Conservation (phyloP, 1,140 invertebrate genomes). For the Ceratosolen fusciceps region DNA sequence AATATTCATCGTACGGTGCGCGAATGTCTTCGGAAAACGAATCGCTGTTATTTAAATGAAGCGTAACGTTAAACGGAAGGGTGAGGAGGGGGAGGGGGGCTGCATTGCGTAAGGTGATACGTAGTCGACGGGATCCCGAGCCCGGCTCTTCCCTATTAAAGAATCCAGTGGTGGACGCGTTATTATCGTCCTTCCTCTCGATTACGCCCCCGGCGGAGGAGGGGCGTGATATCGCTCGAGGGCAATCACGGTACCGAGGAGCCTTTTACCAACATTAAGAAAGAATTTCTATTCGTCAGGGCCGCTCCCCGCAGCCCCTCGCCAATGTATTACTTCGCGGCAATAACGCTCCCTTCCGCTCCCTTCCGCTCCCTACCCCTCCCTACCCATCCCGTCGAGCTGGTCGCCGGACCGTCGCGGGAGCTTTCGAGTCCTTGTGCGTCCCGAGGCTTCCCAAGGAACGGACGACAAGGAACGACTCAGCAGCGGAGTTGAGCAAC, state of each 20-base stretch:
- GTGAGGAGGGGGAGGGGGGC: too few relatives aligned
- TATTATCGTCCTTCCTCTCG: conserved; percentile 40
- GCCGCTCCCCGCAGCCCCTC: neutral
- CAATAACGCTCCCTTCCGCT: neutral
- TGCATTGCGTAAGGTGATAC: too few relatives aligned
- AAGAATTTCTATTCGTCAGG: conserved; percentile 44
- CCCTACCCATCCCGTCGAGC: too few relatives aligned
- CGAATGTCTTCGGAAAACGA: too few relatives aligned
- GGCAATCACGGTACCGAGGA: conserved; percentile 29
- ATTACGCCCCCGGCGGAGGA: conserved; percentile 33
- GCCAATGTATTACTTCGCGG: conserved; percentile 20
- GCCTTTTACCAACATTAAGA: conserved; percentile 2
- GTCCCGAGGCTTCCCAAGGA: neutral
- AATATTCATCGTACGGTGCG: too few relatives aligned
- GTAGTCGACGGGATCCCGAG: too few relatives aligned
- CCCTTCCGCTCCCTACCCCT: too few relatives aligned
- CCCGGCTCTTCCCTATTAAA: neutral
- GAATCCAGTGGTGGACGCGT: neutral
- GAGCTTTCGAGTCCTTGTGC: neutral
- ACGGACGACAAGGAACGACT: neutral
- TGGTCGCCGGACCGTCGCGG: too few relatives aligned
- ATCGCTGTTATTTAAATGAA: too few relatives aligned
- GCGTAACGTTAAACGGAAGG: too few relatives aligned
- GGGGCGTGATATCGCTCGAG: neutral
- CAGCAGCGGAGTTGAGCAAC: too few relatives aligned